Conservation (phyloP, 37 sponge, comb jelly and placozoan genomes). For the Haliclona indistincta region DNA sequence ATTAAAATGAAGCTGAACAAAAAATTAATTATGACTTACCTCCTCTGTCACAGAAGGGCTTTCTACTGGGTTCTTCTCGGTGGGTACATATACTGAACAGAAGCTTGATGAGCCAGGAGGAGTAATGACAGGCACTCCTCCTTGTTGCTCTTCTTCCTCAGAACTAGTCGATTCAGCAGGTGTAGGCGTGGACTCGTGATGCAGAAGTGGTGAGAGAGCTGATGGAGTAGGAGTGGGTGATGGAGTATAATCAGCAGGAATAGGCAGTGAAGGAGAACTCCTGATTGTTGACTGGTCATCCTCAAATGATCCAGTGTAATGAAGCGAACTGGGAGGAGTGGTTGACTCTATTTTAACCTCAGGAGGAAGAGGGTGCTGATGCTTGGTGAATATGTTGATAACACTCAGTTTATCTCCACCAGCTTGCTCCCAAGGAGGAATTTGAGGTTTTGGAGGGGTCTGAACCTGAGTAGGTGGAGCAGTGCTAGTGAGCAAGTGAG, state of each 20-base stretch:
- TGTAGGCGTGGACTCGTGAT: neutral
- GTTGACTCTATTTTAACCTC: too few relatives aligned
- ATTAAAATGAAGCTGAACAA: neutral
- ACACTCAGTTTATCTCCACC: conserved; percentile 73
- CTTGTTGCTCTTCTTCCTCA: neutral
- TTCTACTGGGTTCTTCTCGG: neutral
- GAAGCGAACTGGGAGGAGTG: neutral
- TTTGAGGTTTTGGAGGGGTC: neutral
- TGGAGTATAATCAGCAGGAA: too few relatives aligned
- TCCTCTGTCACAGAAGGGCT: neutral
- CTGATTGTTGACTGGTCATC: too few relatives aligned
- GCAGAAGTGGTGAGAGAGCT: too few relatives aligned
- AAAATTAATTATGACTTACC: neutral
- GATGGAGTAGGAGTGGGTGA: too few relatives aligned
- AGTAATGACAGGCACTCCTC: conserved; percentile 15
- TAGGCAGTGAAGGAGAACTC: too few relatives aligned
- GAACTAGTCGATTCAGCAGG: neutral
- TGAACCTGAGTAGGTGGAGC: neutral
- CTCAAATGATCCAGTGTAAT: too few relatives aligned
- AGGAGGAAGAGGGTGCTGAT: too few relatives aligned
- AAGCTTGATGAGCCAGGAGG: conserved; percentile 52
- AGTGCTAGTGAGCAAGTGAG: neutral
- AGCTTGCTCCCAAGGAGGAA: conserved; percentile 50
- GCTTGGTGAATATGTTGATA: conserved; percentile 65
- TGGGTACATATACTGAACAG: conserved; percentile 2